Base-by-base conservation (phyloP, 2,888 invertebrate genomes). In the Oasisia sp. region DNA sequence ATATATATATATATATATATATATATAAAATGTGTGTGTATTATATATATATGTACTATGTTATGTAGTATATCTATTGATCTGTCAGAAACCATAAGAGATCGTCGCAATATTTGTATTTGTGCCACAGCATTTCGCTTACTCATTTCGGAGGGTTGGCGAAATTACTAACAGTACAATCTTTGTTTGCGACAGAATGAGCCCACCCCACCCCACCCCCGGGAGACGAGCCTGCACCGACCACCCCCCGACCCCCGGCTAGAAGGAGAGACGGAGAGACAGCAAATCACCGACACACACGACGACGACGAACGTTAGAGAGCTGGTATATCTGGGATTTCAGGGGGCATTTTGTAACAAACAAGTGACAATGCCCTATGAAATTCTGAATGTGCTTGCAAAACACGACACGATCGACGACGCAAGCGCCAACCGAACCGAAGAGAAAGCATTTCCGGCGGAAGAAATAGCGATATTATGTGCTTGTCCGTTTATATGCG, bases 331-430 rank as follows among this genome's bases (percentile, higher is more conserved):
- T 74, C 74, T 74, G 74, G 74, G 74, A 74, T 74, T 74, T 74
- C 74, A 74, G 74, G 74, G 74, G 74, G 74, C 74, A 74, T 74
- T 74, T 74, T 74, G 74, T 74, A 74, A 74, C 74, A 74, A 74
- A 74, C 74, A 74, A 74, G 74, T 74, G 74, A 74, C 74, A 74
- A 74, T 74, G 74, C 74, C 74, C 74, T 74, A 74, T 74, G 74
- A 74, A 74, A 74, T 74, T 74, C 74, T 74, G 74, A 74, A 74
- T 74, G 19, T 74, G 74, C 74, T 74, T 27, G 74, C 74, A 74
- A 74, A 74, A 74, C 27, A 74, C 74, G 74, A 74, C 74, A 74
- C 74, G 74, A 19, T 74, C 27, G 74, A 74, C 74, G 74, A n/a
- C 56, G 2, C 14, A 14, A 11, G 56, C 7, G 56, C 74, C 19